Conservation (phyloP, 2,888 invertebrate genomes). For the Pyrrhia umbra region DNA sequence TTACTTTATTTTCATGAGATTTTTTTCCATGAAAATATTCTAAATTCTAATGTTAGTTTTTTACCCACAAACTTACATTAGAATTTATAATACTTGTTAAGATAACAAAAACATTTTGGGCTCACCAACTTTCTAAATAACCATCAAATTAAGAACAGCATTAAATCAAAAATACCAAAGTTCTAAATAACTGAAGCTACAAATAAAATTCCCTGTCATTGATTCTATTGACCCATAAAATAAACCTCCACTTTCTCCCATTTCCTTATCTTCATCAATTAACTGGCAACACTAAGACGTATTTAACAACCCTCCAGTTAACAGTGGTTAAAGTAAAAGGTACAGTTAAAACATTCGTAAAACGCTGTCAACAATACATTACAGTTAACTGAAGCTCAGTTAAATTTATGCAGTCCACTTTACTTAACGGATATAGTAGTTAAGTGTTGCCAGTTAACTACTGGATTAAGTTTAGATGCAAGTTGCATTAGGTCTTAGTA, state of each 20-base stretch:
- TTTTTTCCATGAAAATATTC: too few relatives aligned
- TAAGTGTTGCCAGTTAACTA: constrained; percentile 18
- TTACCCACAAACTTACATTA: too few relatives aligned
- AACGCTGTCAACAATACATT: constrained; percentile 48
- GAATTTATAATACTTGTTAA: too few relatives aligned
- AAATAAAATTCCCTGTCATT: constrained; percentile 13
- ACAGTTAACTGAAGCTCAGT: constrained; percentile 34
- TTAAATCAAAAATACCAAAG: background rate
- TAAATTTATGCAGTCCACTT: constrained; percentile 57
- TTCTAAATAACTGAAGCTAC: background rate
- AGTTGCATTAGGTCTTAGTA: constrained; percentile 29
- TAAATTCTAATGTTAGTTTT: too few relatives aligned
- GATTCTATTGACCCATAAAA: constrained; percentile 16
- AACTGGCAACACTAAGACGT: constrained; percentile 24
- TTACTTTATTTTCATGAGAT: too few relatives aligned
- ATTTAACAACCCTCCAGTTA: constrained; percentile 2
- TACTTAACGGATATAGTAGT: constrained; percentile 36
- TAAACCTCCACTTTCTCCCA: constrained; percentile 17
- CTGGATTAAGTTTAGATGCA: constrained; percentile 28
- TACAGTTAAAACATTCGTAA: constrained; percentile 47
- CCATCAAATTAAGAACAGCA: background rate
- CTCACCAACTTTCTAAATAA: background rate
- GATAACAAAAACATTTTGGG: too few relatives aligned
- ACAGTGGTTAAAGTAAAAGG: constrained; percentile 39
- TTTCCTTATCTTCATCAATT: constrained; percentile 11